phyloP scores from a whole-genome alignment of 2,797 vertebrate species.

The Silurus lanzhouensis region DNA sequence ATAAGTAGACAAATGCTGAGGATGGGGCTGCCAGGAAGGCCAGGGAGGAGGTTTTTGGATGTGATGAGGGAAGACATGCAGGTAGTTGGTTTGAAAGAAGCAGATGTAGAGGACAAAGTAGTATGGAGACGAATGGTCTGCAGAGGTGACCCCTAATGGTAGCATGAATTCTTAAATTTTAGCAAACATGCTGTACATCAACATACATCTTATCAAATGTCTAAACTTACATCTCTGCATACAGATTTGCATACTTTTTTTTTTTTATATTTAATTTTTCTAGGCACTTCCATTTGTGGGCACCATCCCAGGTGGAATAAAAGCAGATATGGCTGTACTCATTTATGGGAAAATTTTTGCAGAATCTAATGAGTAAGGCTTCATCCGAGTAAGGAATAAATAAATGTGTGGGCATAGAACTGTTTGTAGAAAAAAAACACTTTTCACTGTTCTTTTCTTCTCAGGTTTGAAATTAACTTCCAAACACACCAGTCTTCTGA shows the following conservation, averaged over 20 bases:
- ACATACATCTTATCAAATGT: neutral
- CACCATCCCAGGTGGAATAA: neutral
- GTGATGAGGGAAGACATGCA: no score
- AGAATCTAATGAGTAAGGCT: slow-evolving; percentile 8
- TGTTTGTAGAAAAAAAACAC: neutral
- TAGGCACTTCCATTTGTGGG: neutral
- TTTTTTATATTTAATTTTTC: neutral
- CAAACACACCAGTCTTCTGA: neutral
- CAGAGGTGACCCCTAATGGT: no score
- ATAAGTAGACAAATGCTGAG: no score
- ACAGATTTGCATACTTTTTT: no score
- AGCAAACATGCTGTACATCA: no score
- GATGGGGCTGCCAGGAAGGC: no score
- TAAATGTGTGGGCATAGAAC: neutral
- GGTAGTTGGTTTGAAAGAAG: no score
- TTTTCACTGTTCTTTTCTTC: neutral
- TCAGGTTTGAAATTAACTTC: slow-evolving; percentile 39
- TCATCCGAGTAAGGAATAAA: no score
- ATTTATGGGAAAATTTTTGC: slow-evolving; percentile 16
- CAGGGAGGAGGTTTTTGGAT: no score
- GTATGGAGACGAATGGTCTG: no score
- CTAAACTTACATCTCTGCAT: neutral
- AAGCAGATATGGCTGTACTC: slow-evolving; percentile 9
- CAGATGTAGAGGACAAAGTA: no score
- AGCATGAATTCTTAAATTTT: no score